These are phyloP conservation scores for Sinocyclocheilus anshuiensis DNA, from an alignment of 2,113 vertebrate species.

Conservation along the genomic window DNA sequence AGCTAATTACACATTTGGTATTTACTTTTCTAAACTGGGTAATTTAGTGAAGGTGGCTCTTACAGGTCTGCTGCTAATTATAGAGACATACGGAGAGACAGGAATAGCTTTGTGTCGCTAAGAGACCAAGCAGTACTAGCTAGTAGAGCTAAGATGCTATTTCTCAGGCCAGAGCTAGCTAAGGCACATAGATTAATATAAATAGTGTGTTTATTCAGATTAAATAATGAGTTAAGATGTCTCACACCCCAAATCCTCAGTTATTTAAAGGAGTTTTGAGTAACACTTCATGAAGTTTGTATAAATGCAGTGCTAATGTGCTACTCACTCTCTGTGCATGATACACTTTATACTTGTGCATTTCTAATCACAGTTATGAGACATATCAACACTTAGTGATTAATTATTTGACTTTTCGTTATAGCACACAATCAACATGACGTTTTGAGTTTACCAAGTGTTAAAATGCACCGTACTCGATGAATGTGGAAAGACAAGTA, in stretches of 20 bases:
- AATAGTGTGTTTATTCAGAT: not conserved
- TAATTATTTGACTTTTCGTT: not conserved
- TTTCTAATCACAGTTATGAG: not conserved
- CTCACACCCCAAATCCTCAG: not conserved
- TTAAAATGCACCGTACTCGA: not conserved
- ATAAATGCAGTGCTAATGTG: not conserved
- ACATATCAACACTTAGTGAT: not conserved
- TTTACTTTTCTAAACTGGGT: slow-evolving; percentile 49
- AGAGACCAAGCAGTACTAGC: slow-evolving; percentile 17
- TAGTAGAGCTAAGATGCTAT: not conserved
- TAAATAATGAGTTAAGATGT: not conserved
- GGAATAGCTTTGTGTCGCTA: slow-evolving; percentile 40
- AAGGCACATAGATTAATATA: not conserved
- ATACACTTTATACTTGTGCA: not conserved
- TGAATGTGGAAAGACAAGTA: not conserved
- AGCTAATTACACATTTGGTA: slow-evolving; percentile 59
- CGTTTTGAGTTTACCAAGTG: not conserved
- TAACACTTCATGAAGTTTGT: not conserved
- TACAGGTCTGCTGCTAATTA: slow-evolving; percentile 53
- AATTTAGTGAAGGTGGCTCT: slow-evolving; percentile 44
- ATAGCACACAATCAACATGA: not conserved
- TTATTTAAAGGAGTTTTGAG: not conserved
- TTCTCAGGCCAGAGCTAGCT: not conserved
- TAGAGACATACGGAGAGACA: slow-evolving; percentile 28
- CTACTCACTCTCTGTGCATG: not conserved